Percentiles rank a stretch among this genome's conserved stretches.
These are phyloP conservation scores for Cephalopterus ornatus DNA, from an alignment of 2,113 vertebrate species.

Conservation along the genomic window DNA sequence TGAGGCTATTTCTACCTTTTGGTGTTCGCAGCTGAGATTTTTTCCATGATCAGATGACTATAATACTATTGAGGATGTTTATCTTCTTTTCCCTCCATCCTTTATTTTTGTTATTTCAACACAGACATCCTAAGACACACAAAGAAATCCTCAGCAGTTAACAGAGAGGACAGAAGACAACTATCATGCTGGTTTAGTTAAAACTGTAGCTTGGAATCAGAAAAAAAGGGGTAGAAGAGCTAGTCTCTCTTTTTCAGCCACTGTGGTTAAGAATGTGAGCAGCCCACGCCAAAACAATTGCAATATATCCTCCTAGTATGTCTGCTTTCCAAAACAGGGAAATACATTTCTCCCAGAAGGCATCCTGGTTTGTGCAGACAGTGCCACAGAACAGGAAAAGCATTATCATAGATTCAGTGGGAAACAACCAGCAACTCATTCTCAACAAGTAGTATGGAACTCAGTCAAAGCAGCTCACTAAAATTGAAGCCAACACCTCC, in stretches of 20 bases:
- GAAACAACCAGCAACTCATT: background rate
- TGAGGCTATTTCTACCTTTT: background rate
- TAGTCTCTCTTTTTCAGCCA: constrained; percentile 71
- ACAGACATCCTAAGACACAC: background rate
- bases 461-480: background rate
- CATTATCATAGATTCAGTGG: background rate
- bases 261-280: constrained; percentile 56
- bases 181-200: constrained; percentile 52
- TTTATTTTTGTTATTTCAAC: background rate
- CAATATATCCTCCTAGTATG: background rate
- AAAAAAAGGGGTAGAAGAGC: background rate
- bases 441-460: background rate
- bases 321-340: constrained; percentile 46
- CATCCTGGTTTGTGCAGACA: background rate
- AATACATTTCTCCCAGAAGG: background rate
- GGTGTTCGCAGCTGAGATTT: background rate
- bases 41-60: background rate
- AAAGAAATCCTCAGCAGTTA: background rate
- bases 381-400: background rate
- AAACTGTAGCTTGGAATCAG: constrained; percentile 15
- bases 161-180: constrained; percentile 5
- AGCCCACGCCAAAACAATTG: constrained; percentile 46
- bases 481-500: background rate
- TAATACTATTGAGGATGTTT: background rate
- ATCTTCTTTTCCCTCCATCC: accelerated